Base-by-base conservation (phyloP, 2,797 vertebrate genomes). In the Sparidentex hasta region DNA sequence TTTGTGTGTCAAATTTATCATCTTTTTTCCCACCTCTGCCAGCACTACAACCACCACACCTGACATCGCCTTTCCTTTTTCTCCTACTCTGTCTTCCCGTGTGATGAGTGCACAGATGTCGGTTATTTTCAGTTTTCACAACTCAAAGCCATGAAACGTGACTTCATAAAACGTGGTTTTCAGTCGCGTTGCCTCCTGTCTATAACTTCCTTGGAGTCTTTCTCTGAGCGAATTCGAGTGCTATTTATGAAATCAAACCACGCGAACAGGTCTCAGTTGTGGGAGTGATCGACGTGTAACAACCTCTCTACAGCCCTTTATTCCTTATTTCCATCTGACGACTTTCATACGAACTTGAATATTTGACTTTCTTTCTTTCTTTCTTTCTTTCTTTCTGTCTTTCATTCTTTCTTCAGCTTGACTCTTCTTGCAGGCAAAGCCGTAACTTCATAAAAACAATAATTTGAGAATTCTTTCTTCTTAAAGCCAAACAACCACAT, bases 161-260 rank as follows among this genome's bases (percentile, higher is more conserved):
- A 76, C 65, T 78, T 52, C 6, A 72, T 41, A 21, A 71, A 82
- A 80, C 7, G 1, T 66, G 44, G 16, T 50, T 59, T 38, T 27
- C 21, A 27, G 59, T 43, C 1, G 0, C 25, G 13, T 65, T 21
- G 65, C 83, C 78, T 59, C 73, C 29, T 51, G 70, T 61, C 63
- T 57, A 38, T 78, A 18, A 38, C 43, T 23, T 11, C 63, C 61
- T 68, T 63, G 57, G 46, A 29, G 38, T 70, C 23, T 73, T 65
- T 75, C 65, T 80, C 78, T 64, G 51, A 74, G 23, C 0, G 0
- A 61, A 72, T 65, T 50, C 0, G 0, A 66, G n/a, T 2, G 7
- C 72, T 79, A 63, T 69, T 77, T 83, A 50, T 73, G 41, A 81
- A 67, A 77, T 59, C 44, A 33, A 63, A 77, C 63, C 51, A 71